phyloP scores from a whole-genome alignment of 2,888 invertebrate species.

The Meandrusa payeni region DNA sequence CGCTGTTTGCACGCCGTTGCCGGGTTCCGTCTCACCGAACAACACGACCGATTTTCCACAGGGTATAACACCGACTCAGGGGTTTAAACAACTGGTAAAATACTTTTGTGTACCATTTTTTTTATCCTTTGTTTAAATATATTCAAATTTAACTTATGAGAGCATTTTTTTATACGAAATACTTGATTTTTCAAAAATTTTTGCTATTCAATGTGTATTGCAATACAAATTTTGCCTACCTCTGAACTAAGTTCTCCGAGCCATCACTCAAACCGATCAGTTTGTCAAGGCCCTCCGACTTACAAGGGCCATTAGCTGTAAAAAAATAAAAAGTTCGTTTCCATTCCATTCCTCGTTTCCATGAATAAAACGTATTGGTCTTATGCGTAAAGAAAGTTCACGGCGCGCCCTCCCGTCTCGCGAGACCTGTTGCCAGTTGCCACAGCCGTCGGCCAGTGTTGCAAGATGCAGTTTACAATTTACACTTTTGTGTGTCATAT shows the following conservation, averaged over 20 bases:
- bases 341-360: slow-evolving; percentile 42
- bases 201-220: no score
- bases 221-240: no score
- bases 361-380: slow-evolving; percentile 42
- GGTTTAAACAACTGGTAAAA: slow-evolving; percentile 7
- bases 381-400: slow-evolving; percentile 62
- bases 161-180: no score
- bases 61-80: background rate
- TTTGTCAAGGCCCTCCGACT: no score
- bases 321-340: slow-evolving; percentile 37
- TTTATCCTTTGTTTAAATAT: no score
- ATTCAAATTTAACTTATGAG: no score
- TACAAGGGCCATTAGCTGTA: no score
- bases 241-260: no score
- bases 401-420: slow-evolving; percentile 44
- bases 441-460: background rate
- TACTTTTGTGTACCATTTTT: no score
- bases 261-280: no score
- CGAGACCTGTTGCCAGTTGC: background rate
- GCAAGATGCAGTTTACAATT: background rate
- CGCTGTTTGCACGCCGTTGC: slow-evolving; percentile 28
- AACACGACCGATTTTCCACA: slow-evolving; percentile 37
- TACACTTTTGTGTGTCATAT: no score
- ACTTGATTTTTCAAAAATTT: no score
- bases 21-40: slow-evolving; percentile 22